Evolutionary conservation across 1,140 invertebrate genomes (phyloP).

Genomic region (Dendrolimus punctatus): DNA sequence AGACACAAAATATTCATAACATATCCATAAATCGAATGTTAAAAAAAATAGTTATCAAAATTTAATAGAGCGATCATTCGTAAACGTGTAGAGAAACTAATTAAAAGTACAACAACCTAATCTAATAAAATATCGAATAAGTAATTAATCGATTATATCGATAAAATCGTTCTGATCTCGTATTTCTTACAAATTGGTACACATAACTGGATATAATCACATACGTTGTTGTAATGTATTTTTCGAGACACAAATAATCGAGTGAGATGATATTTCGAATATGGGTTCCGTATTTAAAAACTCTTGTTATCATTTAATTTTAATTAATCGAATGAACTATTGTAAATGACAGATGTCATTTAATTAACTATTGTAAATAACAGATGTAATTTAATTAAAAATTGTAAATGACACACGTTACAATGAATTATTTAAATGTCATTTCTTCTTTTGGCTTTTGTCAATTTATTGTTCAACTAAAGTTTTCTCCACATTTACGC

Average conservation of each 20-base stretch:
- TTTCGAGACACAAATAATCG: neutral
- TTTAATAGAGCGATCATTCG: slow-evolving; percentile 18
- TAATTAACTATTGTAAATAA: too few relatives aligned
- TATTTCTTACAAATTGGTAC: slow-evolving; percentile 26
- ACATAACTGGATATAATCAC: slow-evolving; percentile 10
- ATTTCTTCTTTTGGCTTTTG: too few relatives aligned
- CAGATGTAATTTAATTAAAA: too few relatives aligned
- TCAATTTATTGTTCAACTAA: too few relatives aligned
- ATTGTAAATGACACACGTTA: too few relatives aligned
- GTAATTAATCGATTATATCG: slow-evolving; percentile 3
- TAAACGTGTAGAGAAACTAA: slow-evolving; percentile 26
- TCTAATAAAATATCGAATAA: slow-evolving; percentile 41
- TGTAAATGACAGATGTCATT: too few relatives aligned
- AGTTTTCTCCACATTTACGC: too few relatives aligned
- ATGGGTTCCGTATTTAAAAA: too few relatives aligned
- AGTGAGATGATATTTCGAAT: neutral
- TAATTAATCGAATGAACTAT: too few relatives aligned
- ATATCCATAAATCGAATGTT: slow-evolving; percentile 1
- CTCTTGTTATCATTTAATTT: too few relatives aligned
- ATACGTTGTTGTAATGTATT: slow-evolving; percentile 3
- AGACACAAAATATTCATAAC: neutral
- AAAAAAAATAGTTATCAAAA: slow-evolving; percentile 5
- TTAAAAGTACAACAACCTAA: slow-evolving; percentile 35
- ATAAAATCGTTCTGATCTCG: slow-evolving; percentile 20
- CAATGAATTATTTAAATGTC: too few relatives aligned